Conservation (phyloP, 2,888 invertebrate genomes). For the Microplitis manilae region DNA sequence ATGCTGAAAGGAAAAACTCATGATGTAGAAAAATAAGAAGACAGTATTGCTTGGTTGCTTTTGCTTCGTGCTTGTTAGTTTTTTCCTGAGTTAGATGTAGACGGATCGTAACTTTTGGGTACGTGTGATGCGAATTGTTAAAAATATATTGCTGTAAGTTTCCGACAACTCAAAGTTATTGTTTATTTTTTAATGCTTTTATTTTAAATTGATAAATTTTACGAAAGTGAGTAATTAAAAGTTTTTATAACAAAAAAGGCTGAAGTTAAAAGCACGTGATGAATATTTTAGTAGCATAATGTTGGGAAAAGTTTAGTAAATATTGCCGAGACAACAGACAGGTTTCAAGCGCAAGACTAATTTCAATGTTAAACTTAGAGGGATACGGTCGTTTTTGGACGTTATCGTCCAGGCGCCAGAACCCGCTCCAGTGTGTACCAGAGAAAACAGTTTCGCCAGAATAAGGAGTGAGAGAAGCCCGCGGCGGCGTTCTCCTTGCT, state of each 20-base stretch:
- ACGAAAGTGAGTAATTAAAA: not conserved
- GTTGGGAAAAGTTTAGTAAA: not conserved
- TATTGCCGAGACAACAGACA: conserved; percentile 16
- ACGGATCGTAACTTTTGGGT: conserved; percentile 1
- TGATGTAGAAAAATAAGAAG: not conserved
- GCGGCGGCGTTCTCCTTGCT: conserved; percentile 49
- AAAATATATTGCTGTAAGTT: not conserved
- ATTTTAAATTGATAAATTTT: not conserved
- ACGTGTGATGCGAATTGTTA: not conserved
- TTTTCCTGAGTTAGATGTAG: not conserved
- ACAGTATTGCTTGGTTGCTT: not conserved
- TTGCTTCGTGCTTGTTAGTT: not conserved
- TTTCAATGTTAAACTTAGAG: conserved; percentile 62
- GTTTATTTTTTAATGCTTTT: not conserved
- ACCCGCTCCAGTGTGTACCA: not conserved
- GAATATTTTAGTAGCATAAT: not conserved
- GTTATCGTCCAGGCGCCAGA: conserved; percentile 50
- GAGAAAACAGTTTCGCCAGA: conserved; percentile 17
- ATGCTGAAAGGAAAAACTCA: conserved; percentile 16
- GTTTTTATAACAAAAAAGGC: not conserved
- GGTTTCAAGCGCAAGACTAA: conserved; percentile 53
- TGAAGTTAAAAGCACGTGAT: not conserved
- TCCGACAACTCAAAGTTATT: not conserved
- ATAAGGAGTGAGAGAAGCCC: conserved; percentile 46
- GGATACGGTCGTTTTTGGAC: conserved; percentile 50